Evolutionary conservation across 1,140 invertebrate species (phyloP).

Genomic region (Ceratosolen solmsi): DNA sequence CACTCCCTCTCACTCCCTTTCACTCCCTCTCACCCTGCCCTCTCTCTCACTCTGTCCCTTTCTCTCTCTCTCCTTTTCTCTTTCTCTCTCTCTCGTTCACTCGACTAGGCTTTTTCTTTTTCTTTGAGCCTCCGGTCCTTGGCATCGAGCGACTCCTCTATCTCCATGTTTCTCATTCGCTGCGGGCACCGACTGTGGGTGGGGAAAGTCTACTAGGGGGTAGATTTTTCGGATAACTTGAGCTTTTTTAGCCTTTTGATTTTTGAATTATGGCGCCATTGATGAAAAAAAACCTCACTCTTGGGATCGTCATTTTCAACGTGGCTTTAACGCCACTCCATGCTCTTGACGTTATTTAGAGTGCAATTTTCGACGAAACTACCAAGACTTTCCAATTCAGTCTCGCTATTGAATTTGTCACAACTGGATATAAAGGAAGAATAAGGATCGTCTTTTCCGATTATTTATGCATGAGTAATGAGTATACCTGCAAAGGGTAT

Average conservation of each 20-base stretch:
- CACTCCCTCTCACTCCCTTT: too few species aligned
- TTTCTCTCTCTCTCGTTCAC: not conserved
- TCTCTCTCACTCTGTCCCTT: too few species aligned
- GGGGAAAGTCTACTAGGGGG: not conserved
- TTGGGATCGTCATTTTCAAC: not conserved
- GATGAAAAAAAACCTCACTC: not conserved
- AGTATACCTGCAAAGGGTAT: not conserved
- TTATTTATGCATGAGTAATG: not conserved
- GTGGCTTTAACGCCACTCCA: not conserved
- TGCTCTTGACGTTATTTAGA: not conserved
- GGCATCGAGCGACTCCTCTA: not conserved
- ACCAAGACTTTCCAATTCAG: not conserved
- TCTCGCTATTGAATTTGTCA: not conserved
- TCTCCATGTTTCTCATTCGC: not conserved
- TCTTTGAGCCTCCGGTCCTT: not conserved
- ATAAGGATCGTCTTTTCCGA: not conserved
- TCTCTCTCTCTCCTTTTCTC: too few species aligned
- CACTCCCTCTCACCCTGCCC: too few species aligned
- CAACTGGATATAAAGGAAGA: not conserved
- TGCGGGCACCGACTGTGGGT: not conserved
- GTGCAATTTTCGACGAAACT: not conserved
- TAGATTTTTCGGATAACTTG: conserved; percentile 6
- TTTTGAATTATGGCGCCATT: conserved; percentile 16
- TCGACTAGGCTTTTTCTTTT: not conserved
- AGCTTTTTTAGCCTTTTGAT: not conserved